These are phyloP conservation scores for Steinernema khuongi DNA, from an alignment of 1,140 invertebrate genomes.

Conservation along the genomic window DNA sequence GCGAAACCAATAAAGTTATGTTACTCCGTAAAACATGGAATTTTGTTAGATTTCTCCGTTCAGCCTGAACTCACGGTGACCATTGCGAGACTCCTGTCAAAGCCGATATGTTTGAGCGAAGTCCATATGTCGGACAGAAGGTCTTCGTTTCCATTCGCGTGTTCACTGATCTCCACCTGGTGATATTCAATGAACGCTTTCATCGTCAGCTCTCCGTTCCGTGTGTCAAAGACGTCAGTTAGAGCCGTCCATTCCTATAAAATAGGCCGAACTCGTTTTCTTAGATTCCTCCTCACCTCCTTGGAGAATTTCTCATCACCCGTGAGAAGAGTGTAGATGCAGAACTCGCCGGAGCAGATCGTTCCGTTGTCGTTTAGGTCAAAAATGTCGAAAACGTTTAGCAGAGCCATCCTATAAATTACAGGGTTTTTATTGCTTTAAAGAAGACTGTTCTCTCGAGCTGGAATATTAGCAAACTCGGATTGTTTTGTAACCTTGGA, in stretches of 20 bases:
- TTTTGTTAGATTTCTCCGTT: too few relatives aligned
- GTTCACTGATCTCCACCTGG: not conserved
- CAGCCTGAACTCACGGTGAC: too few relatives aligned
- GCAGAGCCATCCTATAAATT: not conserved
- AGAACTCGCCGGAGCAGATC: not conserved
- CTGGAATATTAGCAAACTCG: too few relatives aligned
- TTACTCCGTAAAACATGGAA: too few relatives aligned
- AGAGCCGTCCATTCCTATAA: conserved; percentile 1
- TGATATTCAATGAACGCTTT: conserved; percentile 5
- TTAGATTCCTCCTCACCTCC: not conserved
- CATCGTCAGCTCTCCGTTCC: conserved; percentile 1
- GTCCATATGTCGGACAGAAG: not conserved
- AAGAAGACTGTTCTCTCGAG: too few relatives aligned
- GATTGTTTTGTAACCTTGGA: too few relatives aligned
- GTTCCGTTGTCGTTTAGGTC: not conserved
- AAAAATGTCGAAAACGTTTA: not conserved
- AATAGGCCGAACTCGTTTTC: not conserved
- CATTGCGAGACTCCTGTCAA: not conserved
- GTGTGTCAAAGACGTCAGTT: not conserved
- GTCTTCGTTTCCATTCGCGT: not conserved
- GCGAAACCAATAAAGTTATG: too few relatives aligned
- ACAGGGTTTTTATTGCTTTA: not conserved
- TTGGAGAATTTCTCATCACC: not conserved
- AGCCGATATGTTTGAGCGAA: conserved; percentile 4
- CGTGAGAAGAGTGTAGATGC: not conserved